Evolutionary conservation across 1,140 invertebrate genomes (phyloP).

Genomic region (Drosophila kohkoa): DNA sequence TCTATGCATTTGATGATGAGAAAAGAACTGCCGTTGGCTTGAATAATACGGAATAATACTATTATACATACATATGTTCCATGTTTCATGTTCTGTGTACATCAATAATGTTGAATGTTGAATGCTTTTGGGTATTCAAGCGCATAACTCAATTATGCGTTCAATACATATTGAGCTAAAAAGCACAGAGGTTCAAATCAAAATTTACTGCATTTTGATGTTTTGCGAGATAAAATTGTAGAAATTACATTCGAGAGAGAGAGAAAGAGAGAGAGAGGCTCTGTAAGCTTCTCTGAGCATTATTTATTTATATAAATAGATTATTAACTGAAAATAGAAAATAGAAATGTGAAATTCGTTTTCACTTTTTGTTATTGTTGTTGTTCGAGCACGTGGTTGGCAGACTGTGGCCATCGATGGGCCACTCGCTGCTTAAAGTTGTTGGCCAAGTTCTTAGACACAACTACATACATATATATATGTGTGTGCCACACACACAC

Average conservation of each 20-base stretch:
- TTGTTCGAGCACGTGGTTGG: slow-evolving; percentile 19
- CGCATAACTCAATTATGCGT: background rate
- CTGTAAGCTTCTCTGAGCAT: slow-evolving; percentile 6
- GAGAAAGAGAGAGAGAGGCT: background rate
- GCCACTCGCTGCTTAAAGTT: slow-evolving; percentile 36
- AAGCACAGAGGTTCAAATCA: background rate
- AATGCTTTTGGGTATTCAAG: background rate
- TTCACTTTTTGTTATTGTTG: background rate
- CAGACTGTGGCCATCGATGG: slow-evolving; percentile 12
- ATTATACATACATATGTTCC: too few species aligned
- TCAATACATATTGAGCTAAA: background rate
- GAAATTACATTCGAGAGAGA: background rate
- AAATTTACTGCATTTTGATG: slow-evolving; percentile 7
- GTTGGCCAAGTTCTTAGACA: slow-evolving; percentile 32
- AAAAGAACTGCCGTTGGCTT: too few species aligned
- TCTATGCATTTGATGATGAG: too few species aligned
- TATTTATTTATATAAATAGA: slow-evolving; percentile 39
- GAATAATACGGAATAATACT: too few species aligned
- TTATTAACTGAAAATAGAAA: slow-evolving; percentile 41
- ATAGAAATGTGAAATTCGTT: slow-evolving; percentile 5
- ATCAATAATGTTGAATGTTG: background rate
- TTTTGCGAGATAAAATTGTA: background rate
- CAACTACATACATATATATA: slow-evolving; percentile 1
- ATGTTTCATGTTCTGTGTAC: background rate
- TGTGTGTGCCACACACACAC: slow-evolving; percentile 3